Evolutionary conservation across 2,797 vertebrate genomes (phyloP).

Genomic region (Sebastes trivittatus): DNA sequence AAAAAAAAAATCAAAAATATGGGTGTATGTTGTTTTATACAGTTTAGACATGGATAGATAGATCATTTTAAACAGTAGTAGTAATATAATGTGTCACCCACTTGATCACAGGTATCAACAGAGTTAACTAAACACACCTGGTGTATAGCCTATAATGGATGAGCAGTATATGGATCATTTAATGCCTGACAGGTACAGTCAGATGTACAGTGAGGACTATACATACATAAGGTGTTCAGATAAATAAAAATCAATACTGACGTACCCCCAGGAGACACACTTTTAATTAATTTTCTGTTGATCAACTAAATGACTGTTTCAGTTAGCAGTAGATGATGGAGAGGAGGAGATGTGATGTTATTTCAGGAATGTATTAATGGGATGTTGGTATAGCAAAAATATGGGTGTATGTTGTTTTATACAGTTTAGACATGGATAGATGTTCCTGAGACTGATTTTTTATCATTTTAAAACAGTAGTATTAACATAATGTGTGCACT

Average conservation of each 20-base stretch:
- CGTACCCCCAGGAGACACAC: slow-evolving; percentile 98
- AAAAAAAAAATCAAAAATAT: neutral
- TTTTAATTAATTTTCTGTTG: slow-evolving; percentile 79
- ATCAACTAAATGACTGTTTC: neutral
- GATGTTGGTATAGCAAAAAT: neutral
- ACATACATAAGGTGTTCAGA: neutral
- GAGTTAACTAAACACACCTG: too few species aligned
- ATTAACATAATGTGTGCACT: too few species aligned
- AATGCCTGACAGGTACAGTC: too few species aligned
- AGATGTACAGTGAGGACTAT: neutral
- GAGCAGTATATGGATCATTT: too few species aligned
- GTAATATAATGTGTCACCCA: neutral
- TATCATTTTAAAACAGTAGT: neutral
- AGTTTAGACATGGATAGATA: neutral
- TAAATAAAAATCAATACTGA: slow-evolving; percentile 27
- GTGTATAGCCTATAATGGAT: neutral
- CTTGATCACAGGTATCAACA: neutral
- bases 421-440: neutral
- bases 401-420: neutral
- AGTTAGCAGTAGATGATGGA: neutral
- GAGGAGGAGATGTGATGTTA: neutral
- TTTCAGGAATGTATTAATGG: neutral
- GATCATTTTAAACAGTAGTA: neutral
- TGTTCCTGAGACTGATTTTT: too few species aligned
- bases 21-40: neutral